Base-by-base conservation (phyloP, 2,888 invertebrate species). In the Heliconius ethilla region DNA sequence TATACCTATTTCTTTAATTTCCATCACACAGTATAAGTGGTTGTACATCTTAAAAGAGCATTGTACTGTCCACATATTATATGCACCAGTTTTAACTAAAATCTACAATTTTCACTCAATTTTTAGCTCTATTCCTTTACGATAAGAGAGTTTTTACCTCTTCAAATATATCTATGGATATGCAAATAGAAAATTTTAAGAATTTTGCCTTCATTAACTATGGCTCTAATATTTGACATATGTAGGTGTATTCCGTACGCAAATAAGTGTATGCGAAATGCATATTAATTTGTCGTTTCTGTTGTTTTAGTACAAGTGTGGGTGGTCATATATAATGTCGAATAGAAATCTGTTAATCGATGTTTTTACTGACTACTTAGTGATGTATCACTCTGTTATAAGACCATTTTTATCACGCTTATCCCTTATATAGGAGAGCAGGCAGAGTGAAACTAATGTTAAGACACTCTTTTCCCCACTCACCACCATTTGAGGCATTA, bases 71-170 rank as follows among this genome's bases (percentile, higher is more conserved):
- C 84, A 85, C 83, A 84, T 82, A 89, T 92, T 90, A 89, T 90
- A 91, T 91, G 93, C 93, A 91, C 92, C 87, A 92, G 87, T 92
- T 93, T 87, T 78, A 83, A 87, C 85, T 87, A 87, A 86, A 88
- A 87, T 86, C 84, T 84, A 29, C 40, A 74, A 63, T 74, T 40
- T 5, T 40, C 25, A 73, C 3, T 9, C 63, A 63, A 63, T 40
- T 63, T 45, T 22, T 37, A 45, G 5, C 65, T 27, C 27, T 63
- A 74, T 27, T 3, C 11, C 3, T n/a, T 25, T 11, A 0, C 1
- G 2, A 65, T 74, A 74, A 40, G 29, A 22, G 7, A 1, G 4
- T 13, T 18, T 63, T 45, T 45, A 22, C 27, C 11, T 10, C 40
- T 37, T 40, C 15, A 4, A 25, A 67, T 75, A 75, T 80, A 82